Conservation (phyloP, 2,888 invertebrate species). For the Philhelius pedissequus region DNA sequence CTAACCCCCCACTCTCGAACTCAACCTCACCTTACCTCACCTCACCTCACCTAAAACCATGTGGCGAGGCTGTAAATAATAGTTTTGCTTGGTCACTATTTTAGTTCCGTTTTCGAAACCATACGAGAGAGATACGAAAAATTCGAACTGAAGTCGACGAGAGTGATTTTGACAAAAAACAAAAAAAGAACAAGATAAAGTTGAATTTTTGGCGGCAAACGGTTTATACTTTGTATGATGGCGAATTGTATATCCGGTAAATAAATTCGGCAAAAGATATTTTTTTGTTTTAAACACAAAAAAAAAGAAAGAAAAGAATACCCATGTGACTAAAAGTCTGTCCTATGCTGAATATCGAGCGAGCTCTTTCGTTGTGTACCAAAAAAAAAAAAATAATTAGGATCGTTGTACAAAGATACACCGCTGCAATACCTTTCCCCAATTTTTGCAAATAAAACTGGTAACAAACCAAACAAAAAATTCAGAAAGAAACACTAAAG, state of each 20-base stretch:
- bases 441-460: neutral
- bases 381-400: constrained; percentile 2
- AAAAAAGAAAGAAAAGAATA: neutral
- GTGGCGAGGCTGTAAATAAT: constrained; percentile 47
- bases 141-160: neutral
- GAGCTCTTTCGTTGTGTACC: neutral
- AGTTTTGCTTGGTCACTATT: constrained; percentile 21
- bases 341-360: neutral
- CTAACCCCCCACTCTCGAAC: neutral
- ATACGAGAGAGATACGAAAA: constrained; percentile 36
- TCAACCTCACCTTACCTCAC: neutral
- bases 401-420: constrained; percentile 1
- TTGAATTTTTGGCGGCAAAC: constrained; percentile 2
- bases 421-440: neutral
- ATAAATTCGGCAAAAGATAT: constrained; percentile 35
- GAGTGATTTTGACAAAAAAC: neutral
- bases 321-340: neutral
- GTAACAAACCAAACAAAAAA: constrained; percentile 35
- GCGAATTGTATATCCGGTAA: constrained; percentile 57
- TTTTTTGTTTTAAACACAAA: neutral
- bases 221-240: neutral
- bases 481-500: neutral
- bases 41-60: neutral
- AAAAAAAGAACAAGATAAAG: neutral
- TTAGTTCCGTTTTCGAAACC: constrained; percentile 59